phyloP scores from a whole-genome alignment of 2,797 vertebrate species.

The Periophthalmus magnuspinnatus region DNA sequence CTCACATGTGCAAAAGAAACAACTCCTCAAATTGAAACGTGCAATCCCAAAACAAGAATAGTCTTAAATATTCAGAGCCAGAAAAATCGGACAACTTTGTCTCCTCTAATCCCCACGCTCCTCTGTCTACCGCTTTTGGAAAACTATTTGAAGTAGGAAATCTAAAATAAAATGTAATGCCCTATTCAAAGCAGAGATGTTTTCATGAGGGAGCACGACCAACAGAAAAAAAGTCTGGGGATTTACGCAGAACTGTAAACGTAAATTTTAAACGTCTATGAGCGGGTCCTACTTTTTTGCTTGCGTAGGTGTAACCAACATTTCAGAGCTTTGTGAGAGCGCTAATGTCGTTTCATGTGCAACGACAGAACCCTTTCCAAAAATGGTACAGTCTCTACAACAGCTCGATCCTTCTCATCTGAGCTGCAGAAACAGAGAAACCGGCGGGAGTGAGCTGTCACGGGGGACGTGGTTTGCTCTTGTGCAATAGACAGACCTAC shows the following conservation, averaged over 20 bases:
- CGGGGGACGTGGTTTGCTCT: constrained; percentile 1
- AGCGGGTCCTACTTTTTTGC: neutral
- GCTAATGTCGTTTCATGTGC: neutral
- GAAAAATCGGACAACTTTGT: too few species aligned
- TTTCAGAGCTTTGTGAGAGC: neutral
- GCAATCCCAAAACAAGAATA: too few species aligned
- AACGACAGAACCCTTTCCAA: constrained; percentile 1
- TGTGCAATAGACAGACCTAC: constrained; percentile 11
- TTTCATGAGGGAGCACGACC: neutral
- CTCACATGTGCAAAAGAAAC: too few species aligned
- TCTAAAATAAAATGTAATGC: too few species aligned
- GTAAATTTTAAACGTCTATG: neutral
- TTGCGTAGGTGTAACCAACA: neutral
- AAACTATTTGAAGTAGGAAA: too few species aligned
- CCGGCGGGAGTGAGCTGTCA: constrained; percentile 22
- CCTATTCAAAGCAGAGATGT: too few species aligned
- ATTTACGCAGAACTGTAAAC: neutral
- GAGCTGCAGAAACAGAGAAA: constrained; percentile 2
- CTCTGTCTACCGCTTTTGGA: too few species aligned
- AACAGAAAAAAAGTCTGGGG: neutral
- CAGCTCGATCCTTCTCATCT: neutral
- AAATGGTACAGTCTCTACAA: constrained; percentile 8
- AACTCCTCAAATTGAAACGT: too few species aligned
- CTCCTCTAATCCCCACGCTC: too few species aligned
- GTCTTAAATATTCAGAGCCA: too few species aligned